A percentile compares a stretch with the other conserved stretches of the same genome.
Conservation (phyloP, 2,797 vertebrate genomes). For the Rhadinocentrus ornatus region DNA sequence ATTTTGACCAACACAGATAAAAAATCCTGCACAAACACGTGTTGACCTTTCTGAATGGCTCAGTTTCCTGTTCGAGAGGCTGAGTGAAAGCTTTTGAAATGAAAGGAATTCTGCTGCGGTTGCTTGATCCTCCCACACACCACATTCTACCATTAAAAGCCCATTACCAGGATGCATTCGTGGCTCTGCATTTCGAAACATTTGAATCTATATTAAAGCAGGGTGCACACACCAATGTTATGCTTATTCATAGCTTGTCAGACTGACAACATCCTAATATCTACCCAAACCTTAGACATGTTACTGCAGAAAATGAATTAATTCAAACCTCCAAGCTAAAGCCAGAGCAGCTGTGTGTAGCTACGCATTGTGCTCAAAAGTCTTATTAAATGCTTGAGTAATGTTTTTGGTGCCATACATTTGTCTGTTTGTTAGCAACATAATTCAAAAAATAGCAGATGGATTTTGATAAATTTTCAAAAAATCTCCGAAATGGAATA, state of each 20-base stretch:
- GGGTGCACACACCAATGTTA: neutral
- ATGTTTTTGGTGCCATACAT: too few species aligned
- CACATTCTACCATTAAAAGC: slow-evolving; percentile 66
- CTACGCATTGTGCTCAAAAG: too few species aligned
- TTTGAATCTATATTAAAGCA: slow-evolving; percentile 31
- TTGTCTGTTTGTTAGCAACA: too few species aligned
- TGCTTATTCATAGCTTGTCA: slow-evolving; percentile 31
- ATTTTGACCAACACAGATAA: slow-evolving; percentile 39
- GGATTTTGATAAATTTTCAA: too few species aligned
- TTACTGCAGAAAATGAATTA: slow-evolving; percentile 19
- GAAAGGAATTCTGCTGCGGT: slow-evolving; percentile 27
- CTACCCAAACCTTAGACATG: slow-evolving; percentile 10
- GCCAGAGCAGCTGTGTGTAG: too few species aligned
- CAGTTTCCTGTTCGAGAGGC: slow-evolving; percentile 25
- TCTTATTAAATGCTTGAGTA: too few species aligned
- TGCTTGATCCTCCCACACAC: slow-evolving; percentile 44
- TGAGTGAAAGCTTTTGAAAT: slow-evolving; percentile 28
- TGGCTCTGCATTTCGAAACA: slow-evolving; percentile 66
- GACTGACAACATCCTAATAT: slow-evolving; percentile 22
- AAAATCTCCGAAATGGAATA: too few species aligned
- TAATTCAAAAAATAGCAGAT: too few species aligned
- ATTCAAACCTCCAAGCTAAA: slow-evolving; percentile 11
- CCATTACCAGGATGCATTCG: slow-evolving; percentile 58
- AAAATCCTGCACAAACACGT: slow-evolving; percentile 45
- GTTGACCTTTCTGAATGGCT: slow-evolving; percentile 56